Conservation (phyloP, 64 coral and sea anemone genomes). For the Hydrozoanthus tunicans region DNA sequence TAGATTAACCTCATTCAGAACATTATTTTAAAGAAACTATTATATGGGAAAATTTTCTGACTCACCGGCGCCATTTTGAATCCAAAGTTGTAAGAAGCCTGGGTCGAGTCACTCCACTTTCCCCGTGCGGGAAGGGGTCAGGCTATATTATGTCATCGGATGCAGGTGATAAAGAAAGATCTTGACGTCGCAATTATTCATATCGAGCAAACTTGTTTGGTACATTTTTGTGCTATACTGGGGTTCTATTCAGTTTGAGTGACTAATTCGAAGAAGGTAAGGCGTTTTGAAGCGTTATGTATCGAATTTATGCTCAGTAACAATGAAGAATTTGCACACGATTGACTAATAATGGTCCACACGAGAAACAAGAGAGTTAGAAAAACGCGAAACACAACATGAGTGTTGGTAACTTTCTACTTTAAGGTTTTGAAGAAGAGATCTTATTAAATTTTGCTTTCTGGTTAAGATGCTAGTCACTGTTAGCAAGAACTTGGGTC, state of each 20-base stretch:
- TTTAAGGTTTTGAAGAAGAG: not conserved
- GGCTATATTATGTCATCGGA: conserved; percentile 28
- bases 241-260: not conserved
- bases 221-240: not conserved
- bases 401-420: not conserved
- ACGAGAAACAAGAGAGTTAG: too few relatives aligned
- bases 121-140: conserved; percentile 17
- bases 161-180: conserved; percentile 44
- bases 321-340: not conserved
- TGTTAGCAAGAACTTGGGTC: not conserved
- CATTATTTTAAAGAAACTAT: not conserved
- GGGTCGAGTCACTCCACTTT: not conserved
- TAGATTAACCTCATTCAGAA: not conserved
- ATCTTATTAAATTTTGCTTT: not conserved
- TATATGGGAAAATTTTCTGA: not conserved
- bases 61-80: conserved; percentile 51
- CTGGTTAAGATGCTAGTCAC: not conserved
- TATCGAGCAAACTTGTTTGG: not conserved
- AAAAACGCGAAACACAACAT: too few relatives aligned
- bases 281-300: not conserved
- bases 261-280: conserved; percentile 1
- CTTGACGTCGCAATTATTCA: not conserved
- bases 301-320: not conserved
- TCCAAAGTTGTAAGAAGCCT: not conserved
- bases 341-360: not conserved